Percentiles rank a stretch among this genome's conserved stretches.
These are phyloP conservation scores for Trachelus tabidus DNA, from an alignment of 2,888 invertebrate genomes.

Conservation along the genomic window DNA sequence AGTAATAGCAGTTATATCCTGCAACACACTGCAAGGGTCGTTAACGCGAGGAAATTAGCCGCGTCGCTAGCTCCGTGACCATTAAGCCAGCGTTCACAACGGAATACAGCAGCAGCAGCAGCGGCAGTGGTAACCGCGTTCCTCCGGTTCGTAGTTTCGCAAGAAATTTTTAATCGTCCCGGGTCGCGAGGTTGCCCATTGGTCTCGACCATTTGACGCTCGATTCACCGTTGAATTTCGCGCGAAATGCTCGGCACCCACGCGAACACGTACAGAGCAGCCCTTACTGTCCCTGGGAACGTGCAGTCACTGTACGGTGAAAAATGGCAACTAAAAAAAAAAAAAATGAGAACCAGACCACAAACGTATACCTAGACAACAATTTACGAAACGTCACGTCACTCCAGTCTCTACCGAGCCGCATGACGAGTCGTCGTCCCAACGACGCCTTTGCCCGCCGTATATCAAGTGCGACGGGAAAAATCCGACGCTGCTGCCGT, in stretches of 20 bases:
- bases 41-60: constrained; percentile 40
- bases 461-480: neutral
- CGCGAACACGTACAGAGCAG: neutral
- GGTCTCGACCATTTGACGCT: neutral
- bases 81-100: constrained; percentile 27
- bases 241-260: neutral
- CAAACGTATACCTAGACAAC: neutral
- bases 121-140: neutral
- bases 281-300: neutral
- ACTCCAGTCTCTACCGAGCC: too few species aligned
- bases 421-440: neutral
- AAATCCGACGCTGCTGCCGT: neutral
- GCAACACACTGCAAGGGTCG: constrained; percentile 29
- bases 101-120: neutral
- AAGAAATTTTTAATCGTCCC: neutral
- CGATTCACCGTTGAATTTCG: neutral
- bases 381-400: neutral
- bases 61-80: constrained; percentile 43
- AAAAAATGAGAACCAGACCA: neutral
- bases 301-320: neutral
- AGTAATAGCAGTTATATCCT: neutral
- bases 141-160: neutral
- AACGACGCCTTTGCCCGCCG: neutral
- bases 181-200: neutral
- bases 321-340: neutral